These are phyloP conservation scores for Phenacoccus solenopsis DNA, from an alignment of 1,140 invertebrate genomes.

Conservation along the genomic window DNA sequence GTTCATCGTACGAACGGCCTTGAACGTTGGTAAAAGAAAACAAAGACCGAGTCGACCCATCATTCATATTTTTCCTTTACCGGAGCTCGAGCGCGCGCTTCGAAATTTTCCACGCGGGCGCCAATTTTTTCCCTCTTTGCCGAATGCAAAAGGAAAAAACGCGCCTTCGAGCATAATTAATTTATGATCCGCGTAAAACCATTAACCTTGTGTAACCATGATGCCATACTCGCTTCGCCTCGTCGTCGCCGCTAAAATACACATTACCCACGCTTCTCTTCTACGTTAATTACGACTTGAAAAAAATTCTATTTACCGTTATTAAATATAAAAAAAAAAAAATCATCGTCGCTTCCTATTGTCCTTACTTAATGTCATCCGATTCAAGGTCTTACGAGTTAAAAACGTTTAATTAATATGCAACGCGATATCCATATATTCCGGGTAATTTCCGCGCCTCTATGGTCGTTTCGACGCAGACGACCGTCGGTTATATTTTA, in stretches of 20 bases:
- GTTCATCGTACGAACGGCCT: conserved; percentile 10
- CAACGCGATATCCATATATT: background rate
- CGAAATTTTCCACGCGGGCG: background rate
- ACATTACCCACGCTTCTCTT: background rate
- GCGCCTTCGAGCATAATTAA: background rate
- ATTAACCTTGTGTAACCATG: background rate
- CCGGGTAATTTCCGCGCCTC: too few relatives aligned
- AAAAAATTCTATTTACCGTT: background rate
- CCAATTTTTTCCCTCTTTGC: background rate
- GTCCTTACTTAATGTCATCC: background rate
- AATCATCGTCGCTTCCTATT: background rate
- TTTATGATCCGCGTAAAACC: background rate
- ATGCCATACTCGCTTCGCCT: too few relatives aligned
- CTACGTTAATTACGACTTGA: background rate
- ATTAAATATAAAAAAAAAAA: background rate
- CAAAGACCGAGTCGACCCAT: background rate
- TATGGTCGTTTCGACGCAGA: too few relatives aligned
- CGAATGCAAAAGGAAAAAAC: background rate
- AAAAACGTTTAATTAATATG: background rate
- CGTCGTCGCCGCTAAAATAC: too few relatives aligned
- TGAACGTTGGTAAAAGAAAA: background rate
- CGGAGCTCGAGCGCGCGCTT: too few relatives aligned
- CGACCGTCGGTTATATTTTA: too few relatives aligned
- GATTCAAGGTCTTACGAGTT: background rate
- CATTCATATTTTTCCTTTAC: background rate